phyloP scores from a whole-genome alignment of 2,888 invertebrate genomes.

The Dermolepida albohirtum region DNA sequence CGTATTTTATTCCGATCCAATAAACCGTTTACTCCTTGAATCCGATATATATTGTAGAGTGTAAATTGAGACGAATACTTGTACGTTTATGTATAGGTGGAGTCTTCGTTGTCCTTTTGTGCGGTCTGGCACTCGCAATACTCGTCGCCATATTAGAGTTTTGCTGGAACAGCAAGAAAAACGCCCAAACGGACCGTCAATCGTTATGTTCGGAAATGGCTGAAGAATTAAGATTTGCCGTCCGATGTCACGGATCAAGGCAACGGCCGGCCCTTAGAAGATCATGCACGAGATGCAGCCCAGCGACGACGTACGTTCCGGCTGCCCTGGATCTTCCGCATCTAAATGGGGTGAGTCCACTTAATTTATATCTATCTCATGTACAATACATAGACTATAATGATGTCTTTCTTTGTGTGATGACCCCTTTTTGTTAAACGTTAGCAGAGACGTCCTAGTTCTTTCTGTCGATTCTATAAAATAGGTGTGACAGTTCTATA shows the following conservation, averaged over 20 bases:
- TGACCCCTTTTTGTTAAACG: conserved; percentile 22
- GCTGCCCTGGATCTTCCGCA: conserved; percentile 70
- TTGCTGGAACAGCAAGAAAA: conserved; percentile 93
- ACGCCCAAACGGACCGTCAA: conserved; percentile 84
- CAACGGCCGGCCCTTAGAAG: conserved; percentile 84
- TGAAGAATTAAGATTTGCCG: conserved; percentile 90
- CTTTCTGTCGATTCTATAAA: background rate
- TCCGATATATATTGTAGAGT: background rate
- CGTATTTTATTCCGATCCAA: conserved; percentile 8
- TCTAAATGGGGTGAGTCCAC: conserved; percentile 66
- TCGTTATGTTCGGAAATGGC: conserved; percentile 95
- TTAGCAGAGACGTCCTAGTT: conserved; percentile 22
- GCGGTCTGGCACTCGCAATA: conserved; percentile 90
- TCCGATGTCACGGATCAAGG: conserved; percentile 86
- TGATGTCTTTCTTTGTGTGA: conserved; percentile 17
- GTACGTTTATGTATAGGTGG: conserved; percentile 73
- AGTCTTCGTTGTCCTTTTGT: conserved; percentile 95
- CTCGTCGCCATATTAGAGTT: conserved; percentile 94
- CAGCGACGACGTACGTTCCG: conserved; percentile 81
- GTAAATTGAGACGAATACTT: conserved; percentile 27
- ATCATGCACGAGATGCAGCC: conserved; percentile 81
- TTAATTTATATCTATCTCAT: conserved; percentile 29
- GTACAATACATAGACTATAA: conserved; percentile 16
- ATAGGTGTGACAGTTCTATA: conserved; percentile 2
- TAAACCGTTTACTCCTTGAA: conserved; percentile 5